Evolutionary conservation across 35 echinoderm and acorn worm species (phyloP), one percentile per base, ranked within the genome.

Genomic region (Diadema setosum): DNA sequence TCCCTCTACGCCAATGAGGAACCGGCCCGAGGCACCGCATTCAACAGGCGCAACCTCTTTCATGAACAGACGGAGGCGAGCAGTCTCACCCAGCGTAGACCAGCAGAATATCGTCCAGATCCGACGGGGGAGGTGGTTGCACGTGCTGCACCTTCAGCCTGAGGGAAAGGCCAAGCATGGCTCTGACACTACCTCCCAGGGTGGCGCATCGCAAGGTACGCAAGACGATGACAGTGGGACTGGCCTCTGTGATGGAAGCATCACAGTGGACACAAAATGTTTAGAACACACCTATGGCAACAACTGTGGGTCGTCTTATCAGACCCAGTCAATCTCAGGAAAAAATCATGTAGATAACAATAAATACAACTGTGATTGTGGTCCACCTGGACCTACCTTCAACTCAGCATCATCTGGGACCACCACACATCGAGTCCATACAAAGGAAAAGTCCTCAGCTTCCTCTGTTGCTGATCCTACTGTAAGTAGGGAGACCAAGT

Each of bases 101-200:
- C 24, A 78, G 29, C 21, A 21, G 12, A 65, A 90, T 21, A 57
- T 90, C 81, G 49, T 90, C 35, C 57, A 96, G 86, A 58, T 96
- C 11, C 60, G 94, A 39, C 75, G 70, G 30, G 94, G 94, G 8
- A 86, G 94, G 63, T 96, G 94, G 94, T 70, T 96, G 9, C 76
- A 87, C n/a, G 33, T 96, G 17, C 85, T 91, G 33, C 90, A 96
- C 27, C 16, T 81, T 35, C 14, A 29, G 20, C 52, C 87, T 17
- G 8, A 63, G 15, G 34, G 73, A 30, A 84, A 65, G 43, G 35
- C 41, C 11, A 33, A 60, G 16, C 52, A 81, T 29, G 73, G 17
- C 1, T 29, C 46, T 42, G 85, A 20, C 12, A 5, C 32, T 46
- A 21, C 34, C 45, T 20, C 39, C 33, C 31, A 82, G 11, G n/a